Percentiles rank a stretch among this genome's conserved stretches.
These are phyloP conservation scores for Apodemus agrarius DNA, from an alignment of 2,797 vertebrate genomes.

Conservation along the genomic window DNA sequence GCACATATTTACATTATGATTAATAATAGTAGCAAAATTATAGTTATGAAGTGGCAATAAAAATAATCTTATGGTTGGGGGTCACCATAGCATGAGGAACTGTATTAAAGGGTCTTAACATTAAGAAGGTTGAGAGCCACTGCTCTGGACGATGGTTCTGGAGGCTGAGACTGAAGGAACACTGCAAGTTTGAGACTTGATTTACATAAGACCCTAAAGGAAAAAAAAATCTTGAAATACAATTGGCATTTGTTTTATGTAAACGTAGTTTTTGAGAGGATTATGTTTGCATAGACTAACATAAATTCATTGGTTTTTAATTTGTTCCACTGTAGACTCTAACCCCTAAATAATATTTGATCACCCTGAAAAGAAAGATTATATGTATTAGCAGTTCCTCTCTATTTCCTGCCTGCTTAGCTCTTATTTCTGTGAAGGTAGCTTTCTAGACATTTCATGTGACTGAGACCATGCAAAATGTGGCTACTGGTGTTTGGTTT, in stretches of 20 bases:
- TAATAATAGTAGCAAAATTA: background rate
- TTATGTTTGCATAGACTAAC: background rate
- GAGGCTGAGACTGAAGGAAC: background rate
- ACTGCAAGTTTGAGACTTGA: background rate
- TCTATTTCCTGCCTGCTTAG: background rate
- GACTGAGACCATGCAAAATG: background rate
- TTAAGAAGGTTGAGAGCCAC: background rate
- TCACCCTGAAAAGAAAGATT: constrained; percentile 22
- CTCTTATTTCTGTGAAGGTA: background rate
- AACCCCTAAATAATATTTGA: constrained; percentile 35
- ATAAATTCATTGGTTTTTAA: constrained; percentile 42
- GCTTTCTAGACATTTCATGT: constrained; percentile 38
- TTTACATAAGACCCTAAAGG: background rate
- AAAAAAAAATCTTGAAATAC: background rate
- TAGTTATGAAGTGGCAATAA: background rate
- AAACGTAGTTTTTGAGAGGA: background rate
- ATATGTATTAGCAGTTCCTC: background rate
- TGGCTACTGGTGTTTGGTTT: constrained; percentile 23
- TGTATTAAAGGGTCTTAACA: background rate
- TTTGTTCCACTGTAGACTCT: constrained; percentile 14
- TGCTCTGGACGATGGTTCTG: background rate
- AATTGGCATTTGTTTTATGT: background rate
- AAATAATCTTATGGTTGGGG: background rate
- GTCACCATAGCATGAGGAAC: background rate
- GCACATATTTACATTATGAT: background rate